Percentiles rank a stretch among this genome's conserved stretches.
These are phyloP conservation scores for Drosophila prolongata DNA, from an alignment of 2,888 invertebrate species.

Conservation along the genomic window DNA sequence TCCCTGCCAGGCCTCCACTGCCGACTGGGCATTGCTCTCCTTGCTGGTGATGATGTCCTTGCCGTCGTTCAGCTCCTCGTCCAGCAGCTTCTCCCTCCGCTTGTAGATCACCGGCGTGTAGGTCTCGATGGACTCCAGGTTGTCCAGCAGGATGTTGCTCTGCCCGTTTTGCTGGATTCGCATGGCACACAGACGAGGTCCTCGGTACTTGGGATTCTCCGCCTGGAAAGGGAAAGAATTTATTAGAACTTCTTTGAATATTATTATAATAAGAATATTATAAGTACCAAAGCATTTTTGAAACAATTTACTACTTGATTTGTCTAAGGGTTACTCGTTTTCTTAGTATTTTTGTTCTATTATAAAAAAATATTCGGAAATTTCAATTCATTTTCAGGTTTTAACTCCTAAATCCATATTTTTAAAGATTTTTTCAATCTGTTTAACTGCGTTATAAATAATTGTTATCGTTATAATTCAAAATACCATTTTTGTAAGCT, in stretches of 20 bases:
- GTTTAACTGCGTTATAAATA: no score
- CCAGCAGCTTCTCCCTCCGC: slow-evolving; percentile 85
- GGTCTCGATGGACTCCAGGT: slow-evolving; percentile 87
- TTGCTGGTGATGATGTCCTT: slow-evolving; percentile 84
- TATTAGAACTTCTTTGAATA: neutral
- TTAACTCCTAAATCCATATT: no score
- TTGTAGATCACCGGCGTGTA: slow-evolving; percentile 91
- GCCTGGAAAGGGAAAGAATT: slow-evolving; percentile 66
- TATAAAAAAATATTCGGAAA: no score
- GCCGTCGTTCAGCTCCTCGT: slow-evolving; percentile 84
- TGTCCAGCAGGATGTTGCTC: slow-evolving; percentile 92
- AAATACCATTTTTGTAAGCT: no score
- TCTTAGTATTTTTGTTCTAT: no score
- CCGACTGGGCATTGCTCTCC: slow-evolving; percentile 72
- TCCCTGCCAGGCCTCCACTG: slow-evolving; percentile 76
- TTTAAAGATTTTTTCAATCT: no score
- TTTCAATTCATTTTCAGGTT: no score
- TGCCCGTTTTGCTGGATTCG: slow-evolving; percentile 91
- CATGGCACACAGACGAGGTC: slow-evolving; percentile 91
- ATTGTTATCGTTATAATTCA: no score
- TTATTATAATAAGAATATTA: no score
- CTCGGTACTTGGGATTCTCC: slow-evolving; percentile 85
- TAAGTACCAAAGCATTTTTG: no score
- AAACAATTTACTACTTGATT: no score
- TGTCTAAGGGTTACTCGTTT: no score